phyloP scores from a whole-genome alignment of 2,888 invertebrate genomes.

The Muscina levida region DNA sequence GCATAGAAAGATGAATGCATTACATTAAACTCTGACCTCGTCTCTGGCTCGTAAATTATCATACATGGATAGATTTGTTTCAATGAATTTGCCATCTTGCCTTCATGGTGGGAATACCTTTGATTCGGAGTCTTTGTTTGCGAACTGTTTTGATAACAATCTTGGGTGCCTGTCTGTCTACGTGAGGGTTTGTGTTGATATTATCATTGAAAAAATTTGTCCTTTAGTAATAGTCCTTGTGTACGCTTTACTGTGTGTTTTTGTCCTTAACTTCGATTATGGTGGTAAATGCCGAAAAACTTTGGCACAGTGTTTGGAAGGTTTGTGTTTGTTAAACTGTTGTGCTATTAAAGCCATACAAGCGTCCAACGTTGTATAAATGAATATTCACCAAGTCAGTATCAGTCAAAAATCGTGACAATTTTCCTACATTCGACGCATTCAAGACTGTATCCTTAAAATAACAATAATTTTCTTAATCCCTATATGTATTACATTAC shows the following conservation, averaged over 20 bases:
- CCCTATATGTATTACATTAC: no score
- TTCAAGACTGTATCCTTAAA: no score
- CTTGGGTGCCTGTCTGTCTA: background rate
- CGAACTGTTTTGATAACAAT: slow-evolving; percentile 18
- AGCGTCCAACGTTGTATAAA: no score
- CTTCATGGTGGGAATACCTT: slow-evolving; percentile 15
- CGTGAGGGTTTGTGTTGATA: background rate
- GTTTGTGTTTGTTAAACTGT: no score
- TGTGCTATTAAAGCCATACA: no score
- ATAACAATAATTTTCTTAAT: no score
- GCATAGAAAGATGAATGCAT: background rate
- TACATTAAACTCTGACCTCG: slow-evolving; percentile 30
- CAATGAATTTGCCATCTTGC: background rate
- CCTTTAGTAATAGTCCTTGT: background rate
- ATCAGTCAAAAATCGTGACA: no score
- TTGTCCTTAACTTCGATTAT: background rate
- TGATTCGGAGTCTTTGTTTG: slow-evolving; percentile 17
- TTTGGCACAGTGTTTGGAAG: background rate
- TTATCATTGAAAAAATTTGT: background rate
- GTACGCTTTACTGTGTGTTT: background rate
- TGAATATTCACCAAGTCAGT: no score
- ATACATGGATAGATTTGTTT: slow-evolving; percentile 28
- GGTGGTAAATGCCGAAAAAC: slow-evolving; percentile 5
- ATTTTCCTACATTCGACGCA: no score
- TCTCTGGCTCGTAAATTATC: slow-evolving; percentile 21